phyloP scores from a whole-genome alignment of 2,797 vertebrate genomes.

The Argentina silus region DNA sequence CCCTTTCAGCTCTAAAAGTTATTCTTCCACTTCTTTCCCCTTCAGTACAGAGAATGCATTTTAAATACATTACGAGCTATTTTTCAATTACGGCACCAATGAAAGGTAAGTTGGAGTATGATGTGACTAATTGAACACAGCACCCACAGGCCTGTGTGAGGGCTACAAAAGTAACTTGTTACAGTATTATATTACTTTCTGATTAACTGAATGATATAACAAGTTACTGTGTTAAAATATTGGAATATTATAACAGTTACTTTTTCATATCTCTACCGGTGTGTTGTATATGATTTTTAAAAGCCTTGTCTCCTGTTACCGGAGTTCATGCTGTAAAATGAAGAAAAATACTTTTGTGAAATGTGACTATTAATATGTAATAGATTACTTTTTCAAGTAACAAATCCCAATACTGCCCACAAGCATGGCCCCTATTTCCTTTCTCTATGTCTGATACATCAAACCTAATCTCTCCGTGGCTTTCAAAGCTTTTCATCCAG shows the following conservation, averaged over 20 bases:
- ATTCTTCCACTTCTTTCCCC: neutral
- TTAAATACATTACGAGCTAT: slow-evolving; percentile 44
- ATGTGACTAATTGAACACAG: neutral
- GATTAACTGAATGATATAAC: no score
- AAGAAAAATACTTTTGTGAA: no score
- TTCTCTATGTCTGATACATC: neutral
- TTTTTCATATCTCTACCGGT: no score
- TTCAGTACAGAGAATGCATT: slow-evolving; percentile 36
- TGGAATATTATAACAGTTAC: no score
- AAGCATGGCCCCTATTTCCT: neutral
- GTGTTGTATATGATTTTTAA: no score
- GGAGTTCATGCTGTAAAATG: no score
- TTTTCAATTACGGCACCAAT: slow-evolving; percentile 25
- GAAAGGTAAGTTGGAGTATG: slow-evolving; percentile 25
- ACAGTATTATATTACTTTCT: no score
- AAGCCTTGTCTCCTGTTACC: no score
- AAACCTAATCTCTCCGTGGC: neutral
- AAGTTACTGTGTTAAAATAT: no score
- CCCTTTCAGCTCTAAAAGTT: slow-evolving; percentile 54
- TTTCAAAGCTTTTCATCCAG: neutral
- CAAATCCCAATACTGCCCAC: neutral
- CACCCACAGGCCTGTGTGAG: neutral
- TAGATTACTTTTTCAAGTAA: no score
- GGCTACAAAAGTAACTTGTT: no score
- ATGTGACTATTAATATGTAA: no score